Base-by-base conservation (phyloP, 2,113 vertebrate species). In the Varanus salvator region DNA sequence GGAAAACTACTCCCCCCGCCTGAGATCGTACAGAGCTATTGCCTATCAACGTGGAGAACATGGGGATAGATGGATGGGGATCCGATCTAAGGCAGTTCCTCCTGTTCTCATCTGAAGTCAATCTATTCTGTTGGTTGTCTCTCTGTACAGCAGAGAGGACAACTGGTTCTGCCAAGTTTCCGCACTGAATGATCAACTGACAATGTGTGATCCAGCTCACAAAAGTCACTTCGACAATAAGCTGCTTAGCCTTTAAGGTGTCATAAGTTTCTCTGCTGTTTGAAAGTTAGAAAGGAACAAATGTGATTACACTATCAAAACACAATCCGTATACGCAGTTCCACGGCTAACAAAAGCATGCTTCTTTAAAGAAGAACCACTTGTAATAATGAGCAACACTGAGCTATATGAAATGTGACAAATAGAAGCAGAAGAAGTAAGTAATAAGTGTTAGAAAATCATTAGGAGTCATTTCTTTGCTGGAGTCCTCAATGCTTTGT, bases 381-480 rank as follows among this genome's bases (percentile, higher is more conserved):
- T 3, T 72, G 54, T 3, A 1, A 0, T 25, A 72, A 69, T 0
- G 2, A 25, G 66, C 0, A 4, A 0, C 44, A 4, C 6, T 52
- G 17, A 34, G 31, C 0, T 0, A 14, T 0, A n/a, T 21, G 64
- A 90, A 85, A 11, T 11, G 0, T 0, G 21, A 1, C 54, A 54
- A 64, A 5, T 29, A 66, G 29, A 1, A 17, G 23, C 21, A 90
- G 71, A 80, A 25, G 50, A 25, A 21, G 83, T 21, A 68, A 0
- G 27, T 2, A 0, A 52, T 1, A 0, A 0, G 0, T 0, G 1
- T 17, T 15, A 6, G 78, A 52, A 2, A 78, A 0, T 3, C 0
- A 64, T 7, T 48, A 0, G 9, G 29, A 31, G 64, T 19, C 82
- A 88, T 85, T 86, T 57, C 78, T 9, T 1, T 52, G 84, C 38